Evolutionary conservation across 2,113 vertebrate genomes (phyloP), one percentile per base, ranked within the genome.

Genomic region (Drymodes brunneopygia): DNA sequence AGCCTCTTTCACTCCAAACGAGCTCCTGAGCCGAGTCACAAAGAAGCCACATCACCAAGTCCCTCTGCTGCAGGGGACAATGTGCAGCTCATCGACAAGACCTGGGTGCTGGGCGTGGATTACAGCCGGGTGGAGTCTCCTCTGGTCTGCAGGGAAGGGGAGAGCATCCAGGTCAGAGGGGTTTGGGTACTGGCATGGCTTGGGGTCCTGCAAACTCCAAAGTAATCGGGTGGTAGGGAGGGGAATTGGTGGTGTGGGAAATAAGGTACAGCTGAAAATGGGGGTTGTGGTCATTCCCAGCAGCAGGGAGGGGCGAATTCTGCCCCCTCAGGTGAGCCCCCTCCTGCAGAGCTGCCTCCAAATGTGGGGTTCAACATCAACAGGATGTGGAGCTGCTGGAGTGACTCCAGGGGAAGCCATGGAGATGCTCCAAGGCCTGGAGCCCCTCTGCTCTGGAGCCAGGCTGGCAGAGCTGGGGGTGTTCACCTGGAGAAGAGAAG

Each of bases 131-230:
- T 98, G 97, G 98, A 99, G 75, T 97, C 98, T 2, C 98, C 98
- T 0, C 97, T 99, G 21, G 44, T 98, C 42, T 99, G 98, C 95
- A 93, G 98, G 56, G 98, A 98, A 81, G 98, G 98, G 35, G 98
- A 99, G 95, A 99, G 98, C 94, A 98, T 99, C 75, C 98, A 99
- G 98, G 98, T 99, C 36, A 60, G 92, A 74, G 12, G 28, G 22
- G 4, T 15, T 16, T 33, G 86, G 36, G 19, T 31, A 31, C 40
- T 65, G 42, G 31, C 15, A 1, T 3, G 50, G n/a, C 2, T 38
- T 58, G 17, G 36, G 22, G 40, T 61, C n/a, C 65, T 42, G 35
- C 4, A 33, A 25, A 33, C 48, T 42, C 69, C 29, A 22, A 1
- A 78, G 40, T 2, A 27, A 23, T 16, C 3, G 4, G n/a, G n/a